A percentile compares a stretch with the other conserved stretches of the same genome.
These are phyloP conservation scores for Penaeus monodon DNA, from an alignment of 2,888 invertebrate species.

Conservation along the genomic window DNA sequence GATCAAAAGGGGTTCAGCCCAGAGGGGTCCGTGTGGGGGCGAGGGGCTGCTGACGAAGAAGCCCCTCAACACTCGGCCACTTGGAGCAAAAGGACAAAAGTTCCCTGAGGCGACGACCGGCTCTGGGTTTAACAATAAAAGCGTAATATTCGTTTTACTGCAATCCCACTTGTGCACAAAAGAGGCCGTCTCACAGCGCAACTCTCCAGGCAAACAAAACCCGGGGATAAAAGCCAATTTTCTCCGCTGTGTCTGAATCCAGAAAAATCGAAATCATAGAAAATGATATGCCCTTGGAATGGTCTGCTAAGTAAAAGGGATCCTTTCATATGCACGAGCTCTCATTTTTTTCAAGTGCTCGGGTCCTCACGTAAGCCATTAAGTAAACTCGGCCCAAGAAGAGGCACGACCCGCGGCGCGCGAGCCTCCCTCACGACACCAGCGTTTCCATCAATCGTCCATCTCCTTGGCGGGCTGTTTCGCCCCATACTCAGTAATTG, in stretches of 20 bases:
- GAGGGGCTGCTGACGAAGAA: not conserved
- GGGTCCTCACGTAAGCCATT: not conserved
- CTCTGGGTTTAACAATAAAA: slow-evolving; percentile 13
- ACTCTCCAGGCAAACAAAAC: not conserved
- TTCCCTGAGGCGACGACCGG: not conserved
- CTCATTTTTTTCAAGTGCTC: not conserved
- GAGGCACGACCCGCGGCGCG: not conserved
- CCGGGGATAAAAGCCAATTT: slow-evolving; percentile 18
- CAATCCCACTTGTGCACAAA: slow-evolving; percentile 16
- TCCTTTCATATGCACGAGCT: not conserved
- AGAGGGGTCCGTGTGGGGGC: not conserved
- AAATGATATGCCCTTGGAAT: slow-evolving; percentile 1
- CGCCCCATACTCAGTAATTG: slow-evolving; percentile 32
- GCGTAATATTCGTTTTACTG: slow-evolving; percentile 26
- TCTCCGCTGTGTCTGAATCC: slow-evolving; percentile 1
- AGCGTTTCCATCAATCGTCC: not conserved
- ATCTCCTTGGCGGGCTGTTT: slow-evolving; percentile 16
- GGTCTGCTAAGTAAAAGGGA: not conserved
- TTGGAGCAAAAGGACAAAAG: slow-evolving; percentile 3
- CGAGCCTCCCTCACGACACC: not conserved
- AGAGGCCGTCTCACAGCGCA: slow-evolving; percentile 3
- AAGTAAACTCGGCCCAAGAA: not conserved
- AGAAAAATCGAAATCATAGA: not conserved
- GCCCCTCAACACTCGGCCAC: not conserved
- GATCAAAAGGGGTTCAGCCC: no score